phyloP scores from a whole-genome alignment of 2,888 invertebrate genomes.

The Lasioglossum pauxillum region DNA sequence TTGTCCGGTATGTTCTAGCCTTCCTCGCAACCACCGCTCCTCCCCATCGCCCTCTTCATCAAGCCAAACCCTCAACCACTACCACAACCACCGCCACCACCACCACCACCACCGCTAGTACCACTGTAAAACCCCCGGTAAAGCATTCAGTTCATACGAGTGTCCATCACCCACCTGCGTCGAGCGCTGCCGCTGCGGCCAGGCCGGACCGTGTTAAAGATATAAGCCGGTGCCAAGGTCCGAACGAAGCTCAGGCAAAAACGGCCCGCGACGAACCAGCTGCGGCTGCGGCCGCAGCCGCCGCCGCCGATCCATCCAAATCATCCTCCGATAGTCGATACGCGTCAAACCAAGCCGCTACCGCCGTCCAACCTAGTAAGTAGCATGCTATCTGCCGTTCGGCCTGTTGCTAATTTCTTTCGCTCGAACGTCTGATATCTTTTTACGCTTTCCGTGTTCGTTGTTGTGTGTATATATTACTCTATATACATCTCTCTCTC shows the following conservation, averaged over 20 bases:
- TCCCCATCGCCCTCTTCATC: constrained; percentile 86
- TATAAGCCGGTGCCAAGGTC: constrained; percentile 75
- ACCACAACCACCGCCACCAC: constrained; percentile 70
- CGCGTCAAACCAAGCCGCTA: constrained; percentile 80
- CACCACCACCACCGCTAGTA: constrained; percentile 64
- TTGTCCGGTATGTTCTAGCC: constrained; percentile 87
- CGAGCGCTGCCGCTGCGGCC: constrained; percentile 80
- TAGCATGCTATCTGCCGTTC: constrained; percentile 77
- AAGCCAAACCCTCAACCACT: constrained; percentile 79
- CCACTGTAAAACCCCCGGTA: constrained; percentile 78
- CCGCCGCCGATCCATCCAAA: constrained; percentile 81
- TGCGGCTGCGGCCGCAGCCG: constrained; percentile 74
- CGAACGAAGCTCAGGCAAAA: constrained; percentile 75
- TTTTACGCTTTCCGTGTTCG: constrained; percentile 54
- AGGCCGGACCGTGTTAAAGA: constrained; percentile 80
- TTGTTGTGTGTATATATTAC: constrained; percentile 29
- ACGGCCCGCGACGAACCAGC: constrained; percentile 74
- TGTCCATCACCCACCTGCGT: constrained; percentile 76
- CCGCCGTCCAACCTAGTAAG: constrained; percentile 83
- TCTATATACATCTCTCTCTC: neutral
- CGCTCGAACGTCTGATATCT: constrained; percentile 29
- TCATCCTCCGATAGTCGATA: constrained; percentile 82
- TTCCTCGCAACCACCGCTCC: constrained; percentile 91
- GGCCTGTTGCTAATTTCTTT: constrained; percentile 44
- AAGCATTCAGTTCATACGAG: constrained; percentile 80